Evolutionary conservation across 2,797 vertebrate genomes (phyloP), one percentile per base, ranked within the genome.

Genomic region (Scleropages formosus): DNA sequence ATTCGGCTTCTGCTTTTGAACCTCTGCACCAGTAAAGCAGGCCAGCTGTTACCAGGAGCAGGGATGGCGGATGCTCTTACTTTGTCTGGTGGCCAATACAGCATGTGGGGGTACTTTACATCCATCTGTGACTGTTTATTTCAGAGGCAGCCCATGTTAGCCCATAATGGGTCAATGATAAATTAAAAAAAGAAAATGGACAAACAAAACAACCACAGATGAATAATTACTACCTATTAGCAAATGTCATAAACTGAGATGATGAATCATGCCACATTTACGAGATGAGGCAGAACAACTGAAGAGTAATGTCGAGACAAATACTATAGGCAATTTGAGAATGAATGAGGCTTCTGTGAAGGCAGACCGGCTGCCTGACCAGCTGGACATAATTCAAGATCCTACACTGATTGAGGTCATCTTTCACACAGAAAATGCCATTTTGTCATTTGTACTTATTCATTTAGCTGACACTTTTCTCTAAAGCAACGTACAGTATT

Each of bases 351-450:
- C 8, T 13, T 6, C 67, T 26, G 66, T 9, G 20, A 51, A 16
- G 18, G 66, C 66, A 49, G 13, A 51, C 4, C 10, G 49, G 9
- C 10, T 24, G 47, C 12, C 67, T 69, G 22, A 69, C 22, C 20
- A 51, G 67, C 46, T 69, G 20, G 18, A 69, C 24, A 51, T 47
- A 51, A 68, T 68, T 22, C 46, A 69, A n/a, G n/a, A n/a, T n/a
- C n/a, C n/a, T n/a, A n/a, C n/a, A n/a, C 44, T 8, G 53, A 53
- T 11, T 2, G 31, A 67, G 18, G 44, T 49, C 65, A 46, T 10
- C 44, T 67, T 67, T 31, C 44, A 67, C 44, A 2, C 31, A 39
- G 2, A 39, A 39, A 39, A 39, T 2, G 2, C 2, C 6, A 39
- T 39, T 39, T 39, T 39, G 2, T 31, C 31, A n/a, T n/a, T n/a